phyloP scores from a whole-genome alignment of 2,113 vertebrate genomes.

The Ivindomyrus marchei region DNA sequence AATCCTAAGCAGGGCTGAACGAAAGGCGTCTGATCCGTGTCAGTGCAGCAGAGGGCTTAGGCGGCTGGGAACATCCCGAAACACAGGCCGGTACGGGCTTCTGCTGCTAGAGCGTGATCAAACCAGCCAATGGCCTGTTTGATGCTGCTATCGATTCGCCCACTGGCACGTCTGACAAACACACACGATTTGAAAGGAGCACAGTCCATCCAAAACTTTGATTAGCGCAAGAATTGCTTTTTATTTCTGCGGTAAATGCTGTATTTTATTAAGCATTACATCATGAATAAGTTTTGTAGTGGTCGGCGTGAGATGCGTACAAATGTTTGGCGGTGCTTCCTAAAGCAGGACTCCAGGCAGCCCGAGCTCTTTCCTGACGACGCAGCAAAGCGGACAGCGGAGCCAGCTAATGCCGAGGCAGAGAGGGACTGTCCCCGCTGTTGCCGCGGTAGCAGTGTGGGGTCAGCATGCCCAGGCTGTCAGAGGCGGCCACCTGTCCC shows the following conservation, averaged over 20 bases:
- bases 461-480: constrained; percentile 24
- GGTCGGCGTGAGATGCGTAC: constrained; percentile 12
- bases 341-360: not conserved
- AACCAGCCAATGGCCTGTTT: not conserved
- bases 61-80: not conserved
- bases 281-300: not conserved
- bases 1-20: not conserved
- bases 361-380: constrained; percentile 31
- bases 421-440: constrained; percentile 13
- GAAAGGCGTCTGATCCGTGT: constrained; percentile 25
- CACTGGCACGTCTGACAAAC: not conserved
- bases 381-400: constrained; percentile 42
- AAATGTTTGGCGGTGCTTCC: constrained; percentile 32
- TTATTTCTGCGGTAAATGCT: not conserved
- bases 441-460: not conserved
- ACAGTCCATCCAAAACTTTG: not conserved
- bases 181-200: constrained; percentile 2
- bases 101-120: not conserved
- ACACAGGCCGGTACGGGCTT: not conserved
- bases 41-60: not conserved
- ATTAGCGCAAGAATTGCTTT: not conserved
- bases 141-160: constrained; percentile 8
- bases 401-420: constrained; percentile 44
- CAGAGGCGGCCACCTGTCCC: constrained; percentile 22
- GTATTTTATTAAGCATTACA: not conserved